Percentiles rank a stretch among this genome's conserved stretches.
These are phyloP conservation scores for Microhierax caerulescens DNA, from an alignment of 2,797 vertebrate species.

Conservation along the genomic window DNA sequence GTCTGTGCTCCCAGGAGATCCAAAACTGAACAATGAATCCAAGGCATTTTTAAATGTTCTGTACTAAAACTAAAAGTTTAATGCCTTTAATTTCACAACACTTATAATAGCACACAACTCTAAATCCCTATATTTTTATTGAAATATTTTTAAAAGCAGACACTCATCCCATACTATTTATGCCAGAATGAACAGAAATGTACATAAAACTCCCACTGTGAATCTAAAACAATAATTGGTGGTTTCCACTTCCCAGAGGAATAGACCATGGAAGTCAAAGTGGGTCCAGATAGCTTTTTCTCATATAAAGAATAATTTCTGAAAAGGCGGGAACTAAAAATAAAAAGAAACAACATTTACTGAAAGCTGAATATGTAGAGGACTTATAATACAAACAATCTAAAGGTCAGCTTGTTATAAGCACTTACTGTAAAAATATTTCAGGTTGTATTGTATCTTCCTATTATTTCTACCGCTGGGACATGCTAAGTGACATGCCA, in stretches of 20 bases:
- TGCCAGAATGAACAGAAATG: neutral
- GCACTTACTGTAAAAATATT: neutral
- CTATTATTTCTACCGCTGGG: neutral
- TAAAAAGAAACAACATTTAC: neutral
- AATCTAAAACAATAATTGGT: neutral
- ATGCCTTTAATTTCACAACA: neutral
- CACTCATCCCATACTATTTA: neutral
- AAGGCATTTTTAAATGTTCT: neutral
- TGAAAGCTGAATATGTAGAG: neutral
- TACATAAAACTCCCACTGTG: neutral
- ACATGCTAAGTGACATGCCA: neutral
- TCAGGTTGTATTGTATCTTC: neutral
- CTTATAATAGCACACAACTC: neutral
- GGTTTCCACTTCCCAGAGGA: neutral
- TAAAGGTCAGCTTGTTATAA: neutral
- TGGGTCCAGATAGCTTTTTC: neutral
- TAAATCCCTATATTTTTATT: neutral
- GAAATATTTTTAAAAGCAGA: neutral
- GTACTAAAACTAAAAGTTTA: neutral
- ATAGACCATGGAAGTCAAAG: neutral
- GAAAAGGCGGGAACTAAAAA: neutral
- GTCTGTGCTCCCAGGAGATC: neutral
- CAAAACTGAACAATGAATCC: neutral
- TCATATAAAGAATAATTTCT: neutral
- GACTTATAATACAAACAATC: neutral